Conservation (phyloP, 2,113 vertebrate species). For the Gambusia affinis region DNA sequence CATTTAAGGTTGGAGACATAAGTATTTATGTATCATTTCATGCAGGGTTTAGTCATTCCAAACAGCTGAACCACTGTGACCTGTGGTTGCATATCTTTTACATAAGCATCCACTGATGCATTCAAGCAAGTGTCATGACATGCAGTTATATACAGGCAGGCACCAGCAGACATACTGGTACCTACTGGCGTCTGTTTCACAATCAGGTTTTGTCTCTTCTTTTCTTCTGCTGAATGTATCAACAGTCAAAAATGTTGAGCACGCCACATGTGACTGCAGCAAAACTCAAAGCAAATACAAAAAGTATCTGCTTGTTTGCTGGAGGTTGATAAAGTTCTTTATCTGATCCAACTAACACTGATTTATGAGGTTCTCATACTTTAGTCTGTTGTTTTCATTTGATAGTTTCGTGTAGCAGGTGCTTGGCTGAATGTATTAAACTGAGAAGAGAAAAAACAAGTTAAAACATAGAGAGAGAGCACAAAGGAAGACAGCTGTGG, state of each 20-base stretch:
- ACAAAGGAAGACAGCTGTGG: no score
- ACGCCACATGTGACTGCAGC: neutral
- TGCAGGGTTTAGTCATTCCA: neutral
- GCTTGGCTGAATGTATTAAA: neutral
- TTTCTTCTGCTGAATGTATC: neutral
- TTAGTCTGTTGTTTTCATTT: neutral
- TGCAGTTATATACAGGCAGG: neutral
- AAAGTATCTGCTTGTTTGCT: neutral
- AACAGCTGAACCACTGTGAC: neutral
- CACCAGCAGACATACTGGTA: neutral
- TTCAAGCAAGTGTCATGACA: neutral
- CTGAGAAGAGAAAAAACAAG: no score
- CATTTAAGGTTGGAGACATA: neutral
- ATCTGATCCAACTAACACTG: conserved; percentile 10
- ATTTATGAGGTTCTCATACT: neutral
- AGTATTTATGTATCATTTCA: neutral
- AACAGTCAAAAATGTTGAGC: neutral
- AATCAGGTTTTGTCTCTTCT: conserved; percentile 10
- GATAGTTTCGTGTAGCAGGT: neutral
- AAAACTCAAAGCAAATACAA: neutral
- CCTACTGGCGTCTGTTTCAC: conserved; percentile 8
- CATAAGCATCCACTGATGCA: neutral
- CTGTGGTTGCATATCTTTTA: neutral
- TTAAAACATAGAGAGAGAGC: no score
- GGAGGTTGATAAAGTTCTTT: neutral